Percentiles rank a stretch among this genome's conserved stretches.
Evolutionary conservation across 2,797 vertebrate genomes (phyloP).

Genomic region (Octomys mimax): DNA sequence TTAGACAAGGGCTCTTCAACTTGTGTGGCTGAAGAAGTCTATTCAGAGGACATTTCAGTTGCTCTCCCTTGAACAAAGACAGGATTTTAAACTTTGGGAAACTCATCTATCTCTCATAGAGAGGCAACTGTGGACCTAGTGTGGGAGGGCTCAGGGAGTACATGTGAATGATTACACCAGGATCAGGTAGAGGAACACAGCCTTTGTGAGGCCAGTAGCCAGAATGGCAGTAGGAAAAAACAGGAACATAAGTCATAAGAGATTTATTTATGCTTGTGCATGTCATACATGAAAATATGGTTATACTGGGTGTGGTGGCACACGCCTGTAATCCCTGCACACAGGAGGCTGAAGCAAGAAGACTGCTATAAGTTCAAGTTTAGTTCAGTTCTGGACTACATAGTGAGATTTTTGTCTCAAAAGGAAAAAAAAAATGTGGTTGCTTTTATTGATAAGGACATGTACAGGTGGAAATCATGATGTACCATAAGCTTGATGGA

Average conservation of each 20-base stretch:
- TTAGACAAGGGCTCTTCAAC: constrained; percentile 21
- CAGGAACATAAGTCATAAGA: background rate
- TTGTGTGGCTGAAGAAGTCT: constrained; percentile 2
- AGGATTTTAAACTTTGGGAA: constrained; percentile 34
- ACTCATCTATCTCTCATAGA: background rate
- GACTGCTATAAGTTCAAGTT: background rate
- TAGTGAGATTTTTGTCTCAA: background rate
- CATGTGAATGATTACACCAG: constrained; percentile 49
- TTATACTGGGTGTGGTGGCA: background rate
- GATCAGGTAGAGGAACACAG: constrained; percentile 10
- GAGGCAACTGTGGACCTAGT: constrained; percentile 8
- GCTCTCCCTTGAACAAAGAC: background rate
- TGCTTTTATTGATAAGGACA: constrained; percentile 32
- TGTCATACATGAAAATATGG: constrained; percentile 42
- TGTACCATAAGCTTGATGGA: background rate
- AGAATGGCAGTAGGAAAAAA: constrained; percentile 43
- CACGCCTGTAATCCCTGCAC: background rate
- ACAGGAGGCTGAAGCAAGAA: background rate
- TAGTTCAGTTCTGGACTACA: no score
- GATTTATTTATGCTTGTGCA: background rate
- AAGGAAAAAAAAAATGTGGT: no score
- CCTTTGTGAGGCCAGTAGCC: constrained; percentile 11
- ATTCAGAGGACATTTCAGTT: constrained; percentile 9
- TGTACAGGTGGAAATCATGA: background rate
- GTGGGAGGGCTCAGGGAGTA: constrained; percentile 20